Evolutionary conservation across 2,797 vertebrate genomes (phyloP).

Genomic region (Erpetoichthys calabaricus): DNA sequence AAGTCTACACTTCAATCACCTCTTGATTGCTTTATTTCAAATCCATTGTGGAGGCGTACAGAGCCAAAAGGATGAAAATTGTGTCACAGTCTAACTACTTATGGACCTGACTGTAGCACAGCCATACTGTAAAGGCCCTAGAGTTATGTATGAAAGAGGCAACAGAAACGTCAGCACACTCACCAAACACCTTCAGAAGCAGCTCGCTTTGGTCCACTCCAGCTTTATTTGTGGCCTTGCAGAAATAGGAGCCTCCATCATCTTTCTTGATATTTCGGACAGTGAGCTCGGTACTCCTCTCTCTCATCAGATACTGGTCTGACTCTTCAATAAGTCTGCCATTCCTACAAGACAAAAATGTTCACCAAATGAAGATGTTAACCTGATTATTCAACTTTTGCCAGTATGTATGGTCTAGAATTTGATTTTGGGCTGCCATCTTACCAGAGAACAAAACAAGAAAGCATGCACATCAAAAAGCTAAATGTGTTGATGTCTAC

Average conservation of each 20-base stretch:
- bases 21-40: too few species aligned
- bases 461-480: too few species aligned
- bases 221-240: slow-evolving; percentile 83
- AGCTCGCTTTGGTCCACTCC: slow-evolving; percentile 77
- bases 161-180: slow-evolving; percentile 24
- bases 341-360: slow-evolving; percentile 44
- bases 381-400: slow-evolving; percentile 5
- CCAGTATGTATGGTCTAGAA: not conserved
- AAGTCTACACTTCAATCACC: too few species aligned
- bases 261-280: slow-evolving; percentile 72
- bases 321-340: slow-evolving; percentile 71
- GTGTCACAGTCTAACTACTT: too few species aligned
- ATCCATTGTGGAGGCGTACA: too few species aligned
- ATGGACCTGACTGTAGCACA: too few species aligned
- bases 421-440: too few species aligned
- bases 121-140: too few species aligned
- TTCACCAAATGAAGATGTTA: not conserved
- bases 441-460: too few species aligned
- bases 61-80: too few species aligned
- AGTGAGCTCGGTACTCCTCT: slow-evolving; percentile 66
- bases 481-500: too few species aligned
- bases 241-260: slow-evolving; percentile 72
- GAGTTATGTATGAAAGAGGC: too few species aligned
- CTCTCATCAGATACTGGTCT: slow-evolving; percentile 68
- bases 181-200: slow-evolving; percentile 91